These are phyloP conservation scores for Labrus mixtus DNA, from an alignment of 2,113 vertebrate species.

Conservation along the genomic window DNA sequence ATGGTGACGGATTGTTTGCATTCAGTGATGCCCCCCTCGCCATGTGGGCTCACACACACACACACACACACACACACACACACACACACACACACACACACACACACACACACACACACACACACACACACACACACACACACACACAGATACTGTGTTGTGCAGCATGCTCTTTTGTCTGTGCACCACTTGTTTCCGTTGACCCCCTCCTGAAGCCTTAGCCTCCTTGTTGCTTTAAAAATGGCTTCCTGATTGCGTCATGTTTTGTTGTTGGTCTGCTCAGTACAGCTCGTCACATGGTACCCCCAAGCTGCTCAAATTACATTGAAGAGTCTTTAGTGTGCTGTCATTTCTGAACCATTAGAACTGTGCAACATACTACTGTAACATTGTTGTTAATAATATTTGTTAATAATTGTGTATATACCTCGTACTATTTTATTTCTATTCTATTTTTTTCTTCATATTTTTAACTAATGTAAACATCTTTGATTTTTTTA, in stretches of 20 bases:
- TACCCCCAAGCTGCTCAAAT: background rate
- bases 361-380: background rate
- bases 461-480: too few relatives aligned
- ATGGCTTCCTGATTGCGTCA: constrained; percentile 48
- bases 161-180: constrained; percentile 65
- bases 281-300: background rate
- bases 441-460: too few relatives aligned
- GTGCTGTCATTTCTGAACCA: background rate
- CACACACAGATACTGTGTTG: constrained; percentile 10
- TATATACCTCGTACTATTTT: too few relatives aligned
- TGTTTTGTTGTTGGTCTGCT: constrained; percentile 22
- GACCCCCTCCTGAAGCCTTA: constrained; percentile 30
- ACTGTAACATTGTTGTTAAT: too few relatives aligned
- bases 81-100: background rate
- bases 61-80: constrained; percentile 17
- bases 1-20: constrained; percentile 84
- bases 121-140: background rate
- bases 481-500: too few relatives aligned
- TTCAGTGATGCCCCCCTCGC: constrained; percentile 74
- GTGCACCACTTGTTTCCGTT: constrained; percentile 37
- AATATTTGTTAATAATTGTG: too few relatives aligned
- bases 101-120: constrained; percentile 12
- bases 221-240: constrained; percentile 46
- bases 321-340: background rate
- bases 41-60: constrained; percentile 57